Percentiles rank a stretch among this genome's conserved stretches.
These are phyloP conservation scores for Aphrophora alni DNA, from an alignment of 2,888 invertebrate species.

Conservation along the genomic window DNA sequence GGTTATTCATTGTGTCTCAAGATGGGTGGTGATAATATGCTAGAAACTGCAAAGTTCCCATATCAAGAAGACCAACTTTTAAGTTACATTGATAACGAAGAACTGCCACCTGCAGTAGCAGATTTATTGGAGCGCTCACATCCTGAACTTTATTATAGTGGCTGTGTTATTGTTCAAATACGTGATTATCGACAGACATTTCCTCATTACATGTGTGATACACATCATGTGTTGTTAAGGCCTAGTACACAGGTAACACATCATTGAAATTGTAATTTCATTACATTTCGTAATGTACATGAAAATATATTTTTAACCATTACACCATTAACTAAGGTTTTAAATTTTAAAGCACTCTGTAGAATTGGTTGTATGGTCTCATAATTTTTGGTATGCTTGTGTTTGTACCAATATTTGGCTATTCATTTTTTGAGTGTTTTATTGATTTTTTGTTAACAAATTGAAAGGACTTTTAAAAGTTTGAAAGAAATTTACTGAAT, in stretches of 20 bases:
- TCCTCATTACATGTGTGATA: conserved; percentile 77
- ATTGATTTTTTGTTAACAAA: too few species aligned
- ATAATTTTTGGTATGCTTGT: too few species aligned
- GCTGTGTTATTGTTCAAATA: conserved; percentile 90
- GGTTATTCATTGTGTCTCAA: conserved; percentile 74
- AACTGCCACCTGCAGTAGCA: conserved; percentile 85
- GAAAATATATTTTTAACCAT: too few species aligned
- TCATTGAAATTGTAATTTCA: too few species aligned
- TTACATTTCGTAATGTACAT: background rate
- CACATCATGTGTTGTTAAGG: conserved; percentile 84
- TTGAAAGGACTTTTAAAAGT: too few species aligned
- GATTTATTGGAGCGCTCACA: conserved; percentile 84
- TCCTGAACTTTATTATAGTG: conserved; percentile 87
- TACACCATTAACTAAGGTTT: too few species aligned
- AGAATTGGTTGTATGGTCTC: too few species aligned
- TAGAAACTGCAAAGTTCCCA: conserved; percentile 80
- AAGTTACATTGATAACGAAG: conserved; percentile 86
- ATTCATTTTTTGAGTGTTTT: too few species aligned
- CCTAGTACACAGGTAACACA: conserved; percentile 80
- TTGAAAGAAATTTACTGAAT: too few species aligned
- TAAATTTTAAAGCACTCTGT: too few species aligned
- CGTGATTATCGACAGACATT: conserved; percentile 86
- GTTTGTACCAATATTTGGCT: too few species aligned
- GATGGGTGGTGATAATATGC: conserved; percentile 55
- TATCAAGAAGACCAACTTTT: conserved; percentile 77